These are phyloP conservation scores for Lagopus muta DNA, from an alignment of 2,113 vertebrate species.

Conservation along the genomic window DNA sequence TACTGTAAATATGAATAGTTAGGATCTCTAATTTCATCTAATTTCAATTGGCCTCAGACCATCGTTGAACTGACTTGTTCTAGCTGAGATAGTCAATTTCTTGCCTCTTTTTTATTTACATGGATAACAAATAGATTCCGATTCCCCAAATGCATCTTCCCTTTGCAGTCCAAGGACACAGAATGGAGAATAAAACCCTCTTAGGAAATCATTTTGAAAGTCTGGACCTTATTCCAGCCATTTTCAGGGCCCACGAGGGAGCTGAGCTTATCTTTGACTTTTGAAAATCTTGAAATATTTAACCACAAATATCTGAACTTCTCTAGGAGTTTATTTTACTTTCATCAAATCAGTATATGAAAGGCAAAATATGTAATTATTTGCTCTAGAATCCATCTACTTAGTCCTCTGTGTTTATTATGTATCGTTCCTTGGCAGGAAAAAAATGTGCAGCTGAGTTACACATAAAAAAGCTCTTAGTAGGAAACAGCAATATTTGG, in stretches of 20 bases:
- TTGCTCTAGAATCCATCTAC: constrained; percentile 15
- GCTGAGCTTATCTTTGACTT: constrained; percentile 30
- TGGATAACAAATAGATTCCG: not conserved
- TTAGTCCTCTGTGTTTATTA: constrained; percentile 49
- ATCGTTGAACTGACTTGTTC: not conserved
- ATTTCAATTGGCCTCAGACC: not conserved
- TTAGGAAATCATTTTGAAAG: not conserved
- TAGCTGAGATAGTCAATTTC: not conserved
- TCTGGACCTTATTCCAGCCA: not conserved
- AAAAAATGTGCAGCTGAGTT: constrained; percentile 41
- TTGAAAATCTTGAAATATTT: constrained; percentile 62
- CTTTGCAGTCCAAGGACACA: not conserved
- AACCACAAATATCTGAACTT: constrained; percentile 53
- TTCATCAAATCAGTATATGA: not conserved
- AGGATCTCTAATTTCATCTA: not conserved
- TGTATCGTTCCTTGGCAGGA: constrained; percentile 35
- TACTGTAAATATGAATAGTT: not conserved
- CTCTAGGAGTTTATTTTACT: constrained; percentile 49
- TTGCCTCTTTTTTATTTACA: not conserved
- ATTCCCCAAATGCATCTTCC: not conserved
- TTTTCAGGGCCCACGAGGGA: constrained; percentile 16
- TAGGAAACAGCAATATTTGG: constrained; percentile 55
- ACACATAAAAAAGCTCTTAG: constrained; percentile 62
- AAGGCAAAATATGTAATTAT: not conserved
- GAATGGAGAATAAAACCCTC: not conserved